Evolutionary conservation across 1,140 invertebrate species (phyloP).

Genomic region (Wasmannia auropunctata): DNA sequence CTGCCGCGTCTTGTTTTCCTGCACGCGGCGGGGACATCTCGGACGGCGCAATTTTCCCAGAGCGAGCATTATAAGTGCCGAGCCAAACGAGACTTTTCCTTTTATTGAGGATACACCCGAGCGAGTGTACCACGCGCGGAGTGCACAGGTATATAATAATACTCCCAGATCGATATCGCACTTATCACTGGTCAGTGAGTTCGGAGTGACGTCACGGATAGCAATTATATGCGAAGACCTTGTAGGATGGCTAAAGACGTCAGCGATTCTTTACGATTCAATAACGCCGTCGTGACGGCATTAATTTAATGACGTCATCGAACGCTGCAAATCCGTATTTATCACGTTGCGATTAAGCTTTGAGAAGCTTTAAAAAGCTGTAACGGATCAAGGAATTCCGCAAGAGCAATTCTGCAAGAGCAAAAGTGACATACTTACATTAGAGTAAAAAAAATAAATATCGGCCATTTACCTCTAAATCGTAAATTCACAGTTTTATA

Average conservation of each 20-base stretch:
- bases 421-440: background rate
- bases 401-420: background rate
- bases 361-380: background rate
- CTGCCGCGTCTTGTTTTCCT: background rate
- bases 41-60: background rate
- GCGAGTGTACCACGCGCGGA: background rate
- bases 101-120: background rate
- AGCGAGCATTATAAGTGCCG: background rate
- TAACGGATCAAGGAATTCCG: background rate
- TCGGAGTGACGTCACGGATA: conserved; percentile 7
- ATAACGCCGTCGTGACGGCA: background rate
- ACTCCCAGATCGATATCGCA: conserved; percentile 12
- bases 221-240: background rate
- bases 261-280: conserved; percentile 6
- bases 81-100: background rate
- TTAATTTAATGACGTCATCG: conserved; percentile 22
- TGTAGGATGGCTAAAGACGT: background rate
- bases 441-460: background rate
- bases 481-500: background rate
- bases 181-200: conserved; percentile 11
- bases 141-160: conserved; percentile 26
- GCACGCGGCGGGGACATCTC: background rate
- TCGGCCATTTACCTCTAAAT: background rate
- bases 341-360: background rate
- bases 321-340: background rate